Percentiles rank a stretch among this genome's conserved stretches.
Conservation (phyloP, 2,113 vertebrate genomes). For the Climacteris rufus region DNA sequence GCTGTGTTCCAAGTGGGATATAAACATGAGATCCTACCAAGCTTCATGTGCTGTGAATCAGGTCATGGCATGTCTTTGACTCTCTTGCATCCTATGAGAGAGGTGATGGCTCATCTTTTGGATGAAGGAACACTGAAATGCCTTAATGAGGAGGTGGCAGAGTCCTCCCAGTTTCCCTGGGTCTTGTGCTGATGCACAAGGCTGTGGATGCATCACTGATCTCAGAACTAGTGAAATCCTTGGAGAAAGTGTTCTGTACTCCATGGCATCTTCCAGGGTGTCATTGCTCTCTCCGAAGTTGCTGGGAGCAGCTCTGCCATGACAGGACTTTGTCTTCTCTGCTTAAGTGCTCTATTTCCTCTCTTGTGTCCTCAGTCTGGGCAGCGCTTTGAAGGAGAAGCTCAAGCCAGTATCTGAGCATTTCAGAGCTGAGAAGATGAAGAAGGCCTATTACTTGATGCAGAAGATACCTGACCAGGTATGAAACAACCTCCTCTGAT, state of each 20-base stretch:
- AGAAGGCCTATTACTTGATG: conserved; percentile 85
- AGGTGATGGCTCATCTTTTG: background rate
- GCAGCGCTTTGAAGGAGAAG: conserved; percentile 66
- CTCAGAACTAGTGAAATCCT: background rate
- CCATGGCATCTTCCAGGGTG: background rate
- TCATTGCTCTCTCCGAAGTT: background rate
- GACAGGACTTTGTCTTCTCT: background rate
- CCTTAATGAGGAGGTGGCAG: background rate
- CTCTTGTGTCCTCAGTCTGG: conserved; percentile 58
- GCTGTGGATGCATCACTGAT: background rate
- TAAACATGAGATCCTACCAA: background rate
- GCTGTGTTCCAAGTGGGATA: background rate
- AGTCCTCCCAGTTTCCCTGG: background rate
- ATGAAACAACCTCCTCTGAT: background rate
- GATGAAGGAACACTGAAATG: background rate
- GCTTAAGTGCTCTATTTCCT: background rate
- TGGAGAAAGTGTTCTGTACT: background rate
- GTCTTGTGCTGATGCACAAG: background rate
- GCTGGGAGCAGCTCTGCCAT: background rate
- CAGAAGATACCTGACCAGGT: conserved; percentile 85
- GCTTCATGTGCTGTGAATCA: background rate
- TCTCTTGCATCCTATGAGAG: background rate
- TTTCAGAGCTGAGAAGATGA: conserved; percentile 85
- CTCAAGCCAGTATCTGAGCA: conserved; percentile 63
- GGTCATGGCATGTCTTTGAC: background rate